Conservation (phyloP, 2,888 invertebrate genomes). For the Ennomos erosarius region DNA sequence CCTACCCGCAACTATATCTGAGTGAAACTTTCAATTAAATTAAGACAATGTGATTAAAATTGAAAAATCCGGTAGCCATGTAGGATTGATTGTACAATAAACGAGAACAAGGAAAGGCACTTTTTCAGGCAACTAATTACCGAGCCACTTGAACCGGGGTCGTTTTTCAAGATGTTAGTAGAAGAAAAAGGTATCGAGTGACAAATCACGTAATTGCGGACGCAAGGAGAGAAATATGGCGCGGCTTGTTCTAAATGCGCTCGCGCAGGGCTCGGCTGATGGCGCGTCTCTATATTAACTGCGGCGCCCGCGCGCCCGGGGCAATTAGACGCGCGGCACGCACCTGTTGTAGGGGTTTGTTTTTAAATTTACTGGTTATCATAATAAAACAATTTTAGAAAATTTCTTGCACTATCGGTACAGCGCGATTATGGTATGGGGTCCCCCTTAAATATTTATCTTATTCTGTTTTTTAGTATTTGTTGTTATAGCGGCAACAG, state of each 20-base stretch:
- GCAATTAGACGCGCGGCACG: constrained; percentile 63
- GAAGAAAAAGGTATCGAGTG: constrained; percentile 71
- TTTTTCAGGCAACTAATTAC: constrained; percentile 80
- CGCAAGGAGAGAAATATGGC: constrained; percentile 81
- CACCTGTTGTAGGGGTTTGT: constrained; percentile 52
- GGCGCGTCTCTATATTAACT: constrained; percentile 62
- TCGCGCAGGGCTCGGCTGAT: constrained; percentile 62
- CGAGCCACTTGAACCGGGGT: constrained; percentile 67
- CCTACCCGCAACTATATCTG: constrained; percentile 24
- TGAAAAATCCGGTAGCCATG: constrained; percentile 53
- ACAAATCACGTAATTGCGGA: constrained; percentile 84
- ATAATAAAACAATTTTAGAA: constrained; percentile 3
- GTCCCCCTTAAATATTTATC: too few species aligned
- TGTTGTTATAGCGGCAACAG: too few species aligned
- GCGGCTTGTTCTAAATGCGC: constrained; percentile 80
- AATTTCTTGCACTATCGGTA: background rate
- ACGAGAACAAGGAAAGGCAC: constrained; percentile 68
- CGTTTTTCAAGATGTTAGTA: constrained; percentile 72
- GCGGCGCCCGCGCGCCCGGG: constrained; percentile 50
- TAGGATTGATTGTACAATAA: constrained; percentile 64
- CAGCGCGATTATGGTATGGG: too few species aligned
- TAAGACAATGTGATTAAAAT: constrained; percentile 31
- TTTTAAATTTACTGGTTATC: constrained; percentile 37
- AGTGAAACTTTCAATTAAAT: constrained; percentile 41
- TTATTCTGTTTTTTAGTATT: too few species aligned